phyloP scores from a whole-genome alignment of 2,888 invertebrate species.

The Coenonympha arcania region DNA sequence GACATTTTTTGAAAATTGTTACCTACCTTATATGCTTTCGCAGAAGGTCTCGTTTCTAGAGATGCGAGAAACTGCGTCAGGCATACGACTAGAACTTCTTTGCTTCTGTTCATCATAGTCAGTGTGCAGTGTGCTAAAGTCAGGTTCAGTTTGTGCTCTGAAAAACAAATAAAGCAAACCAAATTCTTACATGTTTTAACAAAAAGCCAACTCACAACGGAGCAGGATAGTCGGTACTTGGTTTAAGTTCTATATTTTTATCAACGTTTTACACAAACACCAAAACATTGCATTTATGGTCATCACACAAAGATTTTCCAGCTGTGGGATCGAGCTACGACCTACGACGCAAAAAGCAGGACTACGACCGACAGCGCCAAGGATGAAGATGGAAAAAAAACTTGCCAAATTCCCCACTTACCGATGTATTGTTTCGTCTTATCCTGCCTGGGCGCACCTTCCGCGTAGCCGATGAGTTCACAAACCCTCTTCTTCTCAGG shows the following conservation, averaged over 20 bases:
- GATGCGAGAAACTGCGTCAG: slow-evolving; percentile 81
- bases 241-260: no score
- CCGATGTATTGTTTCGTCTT: slow-evolving; percentile 75
- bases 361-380: no score
- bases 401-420: slow-evolving; percentile 32
- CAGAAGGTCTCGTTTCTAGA: slow-evolving; percentile 78
- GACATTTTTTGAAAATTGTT: slow-evolving; percentile 5
- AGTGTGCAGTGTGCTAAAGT: slow-evolving; percentile 82
- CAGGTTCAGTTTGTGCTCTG: slow-evolving; percentile 84
- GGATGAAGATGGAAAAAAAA: no score
- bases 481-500: slow-evolving; percentile 77
- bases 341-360: no score
- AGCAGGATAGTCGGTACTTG: no score
- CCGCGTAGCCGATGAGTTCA: slow-evolving; percentile 77
- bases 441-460: slow-evolving; percentile 65
- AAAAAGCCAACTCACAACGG: no score
- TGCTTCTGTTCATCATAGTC: slow-evolving; percentile 78
- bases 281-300: no score
- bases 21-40: slow-evolving; percentile 78
- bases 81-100: slow-evolving; percentile 81
- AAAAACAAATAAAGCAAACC: slow-evolving; percentile 35
- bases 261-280: no score
- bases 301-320: no score
- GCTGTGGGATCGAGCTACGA: no score
- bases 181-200: no score